Evolutionary conservation across 2,113 vertebrate species (phyloP).

Genomic region (Neofelis nebulosa): DNA sequence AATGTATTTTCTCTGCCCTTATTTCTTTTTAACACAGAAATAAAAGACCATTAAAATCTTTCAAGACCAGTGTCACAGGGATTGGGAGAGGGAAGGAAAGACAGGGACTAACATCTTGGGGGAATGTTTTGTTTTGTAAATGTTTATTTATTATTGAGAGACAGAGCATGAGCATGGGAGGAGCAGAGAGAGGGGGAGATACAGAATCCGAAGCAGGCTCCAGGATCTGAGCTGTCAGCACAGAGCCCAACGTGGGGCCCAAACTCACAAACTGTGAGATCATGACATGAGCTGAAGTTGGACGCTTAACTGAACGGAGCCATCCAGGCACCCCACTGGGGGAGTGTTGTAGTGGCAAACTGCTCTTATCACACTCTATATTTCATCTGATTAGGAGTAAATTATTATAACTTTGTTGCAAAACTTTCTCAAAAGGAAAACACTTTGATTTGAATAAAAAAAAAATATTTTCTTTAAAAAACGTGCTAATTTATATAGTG

Average conservation of each 20-base stretch:
- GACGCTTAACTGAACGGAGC: too few species aligned
- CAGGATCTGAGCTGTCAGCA: too few species aligned
- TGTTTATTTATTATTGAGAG: too few species aligned
- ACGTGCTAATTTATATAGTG: not conserved
- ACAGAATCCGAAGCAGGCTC: too few species aligned
- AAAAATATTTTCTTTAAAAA: constrained; percentile 19
- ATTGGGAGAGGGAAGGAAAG: not conserved
- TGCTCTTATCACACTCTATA: not conserved
- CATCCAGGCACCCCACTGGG: too few species aligned
- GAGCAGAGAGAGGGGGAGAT: too few species aligned
- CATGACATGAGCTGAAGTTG: too few species aligned
- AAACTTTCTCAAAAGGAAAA: constrained; percentile 31
- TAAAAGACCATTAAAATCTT: constrained; percentile 7
- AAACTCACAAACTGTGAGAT: too few species aligned
- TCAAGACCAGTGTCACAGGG: not conserved
- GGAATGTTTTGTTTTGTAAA: not conserved
- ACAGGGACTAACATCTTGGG: not conserved
- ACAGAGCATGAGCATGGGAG: too few species aligned
- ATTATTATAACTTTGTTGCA: not conserved
- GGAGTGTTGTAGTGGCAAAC: not conserved
- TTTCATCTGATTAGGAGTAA: not conserved
- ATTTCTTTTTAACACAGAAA: constrained; percentile 1
- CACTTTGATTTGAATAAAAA: not conserved
- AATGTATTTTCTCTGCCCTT: not conserved
- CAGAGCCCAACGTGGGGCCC: too few species aligned